Percentiles rank a stretch among this genome's conserved stretches.
Conservation (phyloP, 2,113 vertebrate species). For the Tragelaphus buxtoni region DNA sequence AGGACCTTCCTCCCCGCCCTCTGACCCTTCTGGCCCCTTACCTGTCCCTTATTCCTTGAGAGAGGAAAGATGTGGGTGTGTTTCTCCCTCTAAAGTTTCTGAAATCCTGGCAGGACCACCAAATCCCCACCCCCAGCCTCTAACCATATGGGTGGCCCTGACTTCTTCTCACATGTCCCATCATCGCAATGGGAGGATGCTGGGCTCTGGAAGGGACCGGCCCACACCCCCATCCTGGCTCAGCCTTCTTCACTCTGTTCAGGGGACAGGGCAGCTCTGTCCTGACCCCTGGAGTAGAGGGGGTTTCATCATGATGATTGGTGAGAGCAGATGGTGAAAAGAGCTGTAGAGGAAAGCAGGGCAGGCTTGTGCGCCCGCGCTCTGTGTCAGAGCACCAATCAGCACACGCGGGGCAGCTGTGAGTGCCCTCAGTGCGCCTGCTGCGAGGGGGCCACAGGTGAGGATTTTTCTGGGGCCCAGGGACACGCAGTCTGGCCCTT, state of each 20-base stretch:
- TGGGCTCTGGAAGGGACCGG: neutral
- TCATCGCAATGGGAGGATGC: neutral
- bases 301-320: neutral
- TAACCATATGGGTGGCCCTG: neutral
- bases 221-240: neutral
- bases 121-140: neutral
- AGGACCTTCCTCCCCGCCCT: neutral
- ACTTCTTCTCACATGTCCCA: neutral
- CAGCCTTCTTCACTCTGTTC: neutral
- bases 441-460: neutral
- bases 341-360: neutral
- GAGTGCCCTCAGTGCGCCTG: neutral
- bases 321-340: neutral
- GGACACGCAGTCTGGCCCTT: neutral
- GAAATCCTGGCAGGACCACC: neutral
- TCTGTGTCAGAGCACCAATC: neutral
- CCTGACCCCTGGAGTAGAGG: neutral
- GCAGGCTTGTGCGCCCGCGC: rapidly evolving
- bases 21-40: neutral
- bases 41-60: neutral
- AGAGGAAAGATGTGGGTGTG: neutral
- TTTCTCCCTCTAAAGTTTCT: neutral
- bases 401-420: neutral
- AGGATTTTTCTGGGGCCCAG: neutral
- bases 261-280: neutral